These are phyloP conservation scores for Elaphurus davidianus DNA, from an alignment of 2,113 vertebrate genomes.

Conservation along the genomic window DNA sequence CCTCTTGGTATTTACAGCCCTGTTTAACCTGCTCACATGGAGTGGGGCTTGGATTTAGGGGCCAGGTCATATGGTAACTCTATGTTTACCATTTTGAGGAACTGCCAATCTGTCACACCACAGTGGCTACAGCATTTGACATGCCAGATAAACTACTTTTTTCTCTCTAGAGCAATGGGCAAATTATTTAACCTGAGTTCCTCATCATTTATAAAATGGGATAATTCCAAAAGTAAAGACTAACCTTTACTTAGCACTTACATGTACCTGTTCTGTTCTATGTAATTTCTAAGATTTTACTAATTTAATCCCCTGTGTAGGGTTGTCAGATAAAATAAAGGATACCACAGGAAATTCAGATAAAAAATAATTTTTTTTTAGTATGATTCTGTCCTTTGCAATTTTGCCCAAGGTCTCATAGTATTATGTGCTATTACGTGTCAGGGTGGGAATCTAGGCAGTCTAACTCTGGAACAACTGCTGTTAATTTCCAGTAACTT, in stretches of 20 bases:
- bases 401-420: not conserved
- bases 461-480: not conserved
- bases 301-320: not conserved
- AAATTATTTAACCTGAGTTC: conserved; percentile 31
- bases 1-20: not conserved
- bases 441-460: not conserved
- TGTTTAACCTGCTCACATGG: not conserved
- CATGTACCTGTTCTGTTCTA: not conserved
- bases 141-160: not conserved
- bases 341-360: not conserved
- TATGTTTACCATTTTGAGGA: conserved; percentile 5
- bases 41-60: not conserved
- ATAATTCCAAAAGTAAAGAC: conserved; percentile 29
- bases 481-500: not conserved
- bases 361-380: not conserved
- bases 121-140: not conserved
- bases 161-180: not conserved
- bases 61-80: not conserved
- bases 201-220: not conserved
- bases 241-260: not conserved
- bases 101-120: not conserved
- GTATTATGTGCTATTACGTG: not conserved
- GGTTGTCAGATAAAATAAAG: not conserved
- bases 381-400: not conserved
- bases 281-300: not conserved